Conservation (phyloP, 2,888 invertebrate genomes). For the Rhagonycha fulva region DNA sequence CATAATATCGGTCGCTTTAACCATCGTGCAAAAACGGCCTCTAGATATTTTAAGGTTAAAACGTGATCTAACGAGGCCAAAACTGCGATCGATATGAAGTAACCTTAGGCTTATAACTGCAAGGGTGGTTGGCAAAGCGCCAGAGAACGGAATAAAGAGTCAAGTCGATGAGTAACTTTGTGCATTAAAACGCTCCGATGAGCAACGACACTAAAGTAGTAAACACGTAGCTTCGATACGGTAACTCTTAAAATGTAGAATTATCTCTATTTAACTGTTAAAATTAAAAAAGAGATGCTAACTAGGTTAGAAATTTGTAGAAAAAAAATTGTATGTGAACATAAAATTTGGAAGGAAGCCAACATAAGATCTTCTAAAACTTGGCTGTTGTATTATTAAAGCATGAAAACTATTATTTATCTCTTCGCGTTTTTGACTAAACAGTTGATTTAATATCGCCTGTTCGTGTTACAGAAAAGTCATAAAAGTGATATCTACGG, state of each 20-base stretch:
- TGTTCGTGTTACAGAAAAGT: not conserved
- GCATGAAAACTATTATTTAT: not conserved
- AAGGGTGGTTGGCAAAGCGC: slow-evolving; percentile 24
- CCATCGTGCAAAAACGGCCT: slow-evolving; percentile 13
- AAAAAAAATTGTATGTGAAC: not conserved
- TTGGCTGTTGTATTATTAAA: not conserved
- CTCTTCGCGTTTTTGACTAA: not conserved
- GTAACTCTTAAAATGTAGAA: not conserved
- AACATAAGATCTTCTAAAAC: not conserved
- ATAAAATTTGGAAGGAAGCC: not conserved
- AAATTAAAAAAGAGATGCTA: not conserved
- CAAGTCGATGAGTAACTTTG: not conserved
- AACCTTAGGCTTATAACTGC: slow-evolving; percentile 22
- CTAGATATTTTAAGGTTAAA: slow-evolving; percentile 34
- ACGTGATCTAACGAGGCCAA: slow-evolving; percentile 37
- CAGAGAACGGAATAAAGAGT: slow-evolving; percentile 18
- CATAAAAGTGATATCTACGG: not conserved
- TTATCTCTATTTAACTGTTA: not conserved
- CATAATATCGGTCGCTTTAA: not conserved
- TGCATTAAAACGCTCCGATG: not conserved
- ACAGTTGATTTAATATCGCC: not conserved
- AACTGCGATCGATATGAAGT: slow-evolving; percentile 32
- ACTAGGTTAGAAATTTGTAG: not conserved
- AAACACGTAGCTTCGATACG: slow-evolving; percentile 7
- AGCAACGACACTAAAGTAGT: not conserved